Evolutionary conservation across 2,888 invertebrate species (phyloP), one percentile per base, ranked within the genome.

Genomic region (Hypomecis punctinalis): DNA sequence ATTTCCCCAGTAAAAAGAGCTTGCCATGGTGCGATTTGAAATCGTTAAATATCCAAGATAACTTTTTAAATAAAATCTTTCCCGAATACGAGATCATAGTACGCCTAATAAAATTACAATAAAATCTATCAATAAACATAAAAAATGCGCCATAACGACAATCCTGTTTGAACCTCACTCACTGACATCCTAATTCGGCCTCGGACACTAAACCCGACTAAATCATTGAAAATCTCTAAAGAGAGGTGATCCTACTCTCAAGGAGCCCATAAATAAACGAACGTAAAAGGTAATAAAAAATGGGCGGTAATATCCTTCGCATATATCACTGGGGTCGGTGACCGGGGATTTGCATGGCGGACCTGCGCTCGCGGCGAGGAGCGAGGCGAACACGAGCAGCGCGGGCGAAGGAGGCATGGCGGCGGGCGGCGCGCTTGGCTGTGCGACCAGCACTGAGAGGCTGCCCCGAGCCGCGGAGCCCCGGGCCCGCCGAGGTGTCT

Each of bases 321-420:
- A 71, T 70, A 72, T 74, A 69, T 72, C 70, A 73, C 67, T 79
- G 85, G 85, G 91, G 89, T 90, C 89, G 80, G 75, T 77, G 91
- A 85, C 90, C 91, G 76, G 66, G 74, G 75, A 80, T 86, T 86
- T 82, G 88, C 87, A 82, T 82, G 80, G 73, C 71, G 71, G 76
- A 85, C 85, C 84, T 82, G 85, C 77, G 80, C 40, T 33, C 60
- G 51, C 59, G 62, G 75, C 76, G 80, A 70, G 66, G 62, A 81
- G 74, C 72, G 76, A 77, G 74, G 70, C 67, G 72, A 73, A 67
- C 66, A 78, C 67, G 73, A 73, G 68, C 66, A 78, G 80, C 74
- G 79, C 75, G 78, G 79, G 76, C 74, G 78, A 66, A 72, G 73
- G 72, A 67, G 72, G 75, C 73, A 74, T 71, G 69, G 78, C 66